A percentile compares a stretch with the other conserved stretches of the same genome.
phyloP scores from a whole-genome alignment of 2,113 vertebrate genomes.

The Clinocottus analis region DNA sequence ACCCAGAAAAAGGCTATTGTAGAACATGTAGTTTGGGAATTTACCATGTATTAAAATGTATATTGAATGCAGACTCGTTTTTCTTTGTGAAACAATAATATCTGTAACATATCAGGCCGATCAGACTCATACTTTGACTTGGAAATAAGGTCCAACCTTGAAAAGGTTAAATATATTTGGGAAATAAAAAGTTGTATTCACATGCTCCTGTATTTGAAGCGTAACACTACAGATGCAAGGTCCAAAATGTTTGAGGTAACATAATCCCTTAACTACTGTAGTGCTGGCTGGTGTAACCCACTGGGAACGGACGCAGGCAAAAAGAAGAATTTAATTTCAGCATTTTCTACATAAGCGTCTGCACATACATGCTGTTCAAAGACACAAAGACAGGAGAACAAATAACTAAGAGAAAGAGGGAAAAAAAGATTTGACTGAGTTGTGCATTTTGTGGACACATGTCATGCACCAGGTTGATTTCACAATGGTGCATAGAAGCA shows the following conservation, averaged over 20 bases:
- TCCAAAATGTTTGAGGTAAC: background rate
- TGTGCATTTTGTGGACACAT: background rate
- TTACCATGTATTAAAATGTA: conserved; percentile 6
- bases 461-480: background rate
- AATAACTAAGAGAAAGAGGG: background rate
- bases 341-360: background rate
- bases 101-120: background rate
- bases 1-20: background rate
- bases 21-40: background rate
- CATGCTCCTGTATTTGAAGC: background rate
- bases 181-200: conserved; percentile 5
- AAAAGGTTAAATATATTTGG: conserved; percentile 5
- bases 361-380: background rate
- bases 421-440: background rate
- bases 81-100: conserved; percentile 9
- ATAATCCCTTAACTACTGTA: background rate
- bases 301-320: background rate
- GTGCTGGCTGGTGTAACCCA: background rate
- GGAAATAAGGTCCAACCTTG: background rate
- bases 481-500: background rate
- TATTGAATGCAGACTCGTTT: background rate
- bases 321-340: background rate
- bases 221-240: background rate
- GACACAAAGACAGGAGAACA: background rate
- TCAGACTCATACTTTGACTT: conserved; percentile 13